A percentile compares a stretch with the other conserved stretches of the same genome.
phyloP scores from a whole-genome alignment of 1,140 invertebrate genomes.

The Epicauta chinensis region DNA sequence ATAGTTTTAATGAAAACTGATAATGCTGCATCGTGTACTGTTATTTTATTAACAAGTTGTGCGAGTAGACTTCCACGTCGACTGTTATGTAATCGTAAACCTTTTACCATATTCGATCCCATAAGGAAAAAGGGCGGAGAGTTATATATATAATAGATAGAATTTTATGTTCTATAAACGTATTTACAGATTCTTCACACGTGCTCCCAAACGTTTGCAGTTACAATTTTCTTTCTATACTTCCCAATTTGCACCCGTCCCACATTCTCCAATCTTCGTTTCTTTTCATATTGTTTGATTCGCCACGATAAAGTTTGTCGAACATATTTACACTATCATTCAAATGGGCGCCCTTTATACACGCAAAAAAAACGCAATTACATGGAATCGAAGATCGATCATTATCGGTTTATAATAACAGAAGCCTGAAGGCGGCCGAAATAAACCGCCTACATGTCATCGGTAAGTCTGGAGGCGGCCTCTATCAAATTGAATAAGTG shows the following conservation, averaged over 20 bases:
- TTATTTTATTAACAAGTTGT: no score
- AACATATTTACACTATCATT: neutral
- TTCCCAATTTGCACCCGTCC: slow-evolving; percentile 5
- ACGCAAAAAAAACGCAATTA: neutral
- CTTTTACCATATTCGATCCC: no score
- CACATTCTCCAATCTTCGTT: neutral
- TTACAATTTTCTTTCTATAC: slow-evolving; percentile 10
- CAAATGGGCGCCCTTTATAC: neutral
- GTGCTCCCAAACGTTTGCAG: slow-evolving; percentile 13
- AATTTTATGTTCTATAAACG: neutral
- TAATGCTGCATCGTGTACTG: neutral
- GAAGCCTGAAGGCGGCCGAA: no score
- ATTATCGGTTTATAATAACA: no score
- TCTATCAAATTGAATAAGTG: no score
- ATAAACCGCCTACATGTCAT: no score
- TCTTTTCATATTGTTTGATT: slow-evolving; percentile 10
- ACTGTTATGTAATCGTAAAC: no score
- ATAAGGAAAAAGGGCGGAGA: no score
- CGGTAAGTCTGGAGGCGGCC: no score
- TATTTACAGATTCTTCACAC: slow-evolving; percentile 16
- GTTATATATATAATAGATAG: neutral
- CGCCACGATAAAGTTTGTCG: slow-evolving; percentile 1
- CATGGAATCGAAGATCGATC: no score
- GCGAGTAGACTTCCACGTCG: no score
- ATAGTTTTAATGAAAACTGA: no score